Evolutionary conservation across 2,113 vertebrate genomes (phyloP), one percentile per base, ranked within the genome.

Genomic region (Dolichallabes microphthalmus): DNA sequence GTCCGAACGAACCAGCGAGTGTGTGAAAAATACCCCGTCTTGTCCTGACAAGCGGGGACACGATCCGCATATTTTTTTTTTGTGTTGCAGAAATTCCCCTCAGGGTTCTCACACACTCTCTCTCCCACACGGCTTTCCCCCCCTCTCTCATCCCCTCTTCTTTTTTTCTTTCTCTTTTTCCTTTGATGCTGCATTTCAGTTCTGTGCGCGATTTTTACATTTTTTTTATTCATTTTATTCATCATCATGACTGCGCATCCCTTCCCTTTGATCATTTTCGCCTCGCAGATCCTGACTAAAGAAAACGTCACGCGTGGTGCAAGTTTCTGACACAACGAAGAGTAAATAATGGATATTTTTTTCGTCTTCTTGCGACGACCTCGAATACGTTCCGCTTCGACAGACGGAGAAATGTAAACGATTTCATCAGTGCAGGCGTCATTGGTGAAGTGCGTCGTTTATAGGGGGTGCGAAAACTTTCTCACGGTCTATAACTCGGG

Each of bases 61-160:
- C 93, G 94, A 94, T 85, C 86, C 85, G 85, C 86, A 89, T 92
- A 95, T 95, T 94, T 35, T 92, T 95, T 94, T 35, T 92, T 93
- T 94, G 88, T 86, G 63, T 14, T 86, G 84, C 91, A 90, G 87
- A 73, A 80, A 25, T 58, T 45, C 75, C 71, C 60, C 74, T 57
- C 30, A 68, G 80, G 80, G 74, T 10, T 55, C 76, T 19, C 74
- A 19, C 87, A 82, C 86, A 3, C 1, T 77, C 83, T 32, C 83
- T 32, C 35, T 13, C 58, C n/a, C 85, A 27, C 30, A 25, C n/a
- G 22, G 35, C 68, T 32, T 39, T 8, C 84, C 66, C 63, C 73
- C 20, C 60, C 12, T 11, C 17, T 79, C 55, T 79, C 53, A 13
- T 35, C 55, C 52, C n/a, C 17, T 5, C 15, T 22, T 58, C 32